Percentiles rank a stretch among this genome's conserved stretches.
Evolutionary conservation across 2,888 invertebrate genomes (phyloP).

Genomic region (Synergus gifuensis): DNA sequence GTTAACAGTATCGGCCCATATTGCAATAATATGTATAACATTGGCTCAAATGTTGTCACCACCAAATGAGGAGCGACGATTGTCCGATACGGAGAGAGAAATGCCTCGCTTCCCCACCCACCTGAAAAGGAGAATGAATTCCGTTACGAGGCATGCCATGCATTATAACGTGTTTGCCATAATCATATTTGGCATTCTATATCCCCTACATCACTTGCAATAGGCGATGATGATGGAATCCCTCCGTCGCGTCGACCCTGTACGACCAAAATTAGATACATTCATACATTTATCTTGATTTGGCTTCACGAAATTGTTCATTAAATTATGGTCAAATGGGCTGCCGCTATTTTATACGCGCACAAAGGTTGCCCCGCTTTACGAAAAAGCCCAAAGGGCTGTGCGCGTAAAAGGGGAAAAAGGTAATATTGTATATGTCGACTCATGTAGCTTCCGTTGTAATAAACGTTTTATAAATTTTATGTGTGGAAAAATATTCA

Average conservation of each 20-base stretch:
- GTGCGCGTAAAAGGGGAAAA: background rate
- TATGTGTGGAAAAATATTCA: background rate
- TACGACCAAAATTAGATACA: slow-evolving; percentile 56
- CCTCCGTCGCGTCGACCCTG: slow-evolving; percentile 52
- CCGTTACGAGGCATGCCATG: slow-evolving; percentile 56
- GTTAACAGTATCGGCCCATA: background rate
- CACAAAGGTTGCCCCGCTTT: slow-evolving; percentile 6
- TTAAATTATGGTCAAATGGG: slow-evolving; percentile 51
- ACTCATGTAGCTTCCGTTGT: background rate
- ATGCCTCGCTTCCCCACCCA: slow-evolving; percentile 32
- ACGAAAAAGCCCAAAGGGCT: slow-evolving; percentile 10
- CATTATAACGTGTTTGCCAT: slow-evolving; percentile 61
- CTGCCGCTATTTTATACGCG: slow-evolving; percentile 5
- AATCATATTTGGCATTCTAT: slow-evolving; percentile 58
- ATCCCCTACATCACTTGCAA: slow-evolving; percentile 51
- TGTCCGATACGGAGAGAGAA: slow-evolving; percentile 19
- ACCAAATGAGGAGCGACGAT: slow-evolving; percentile 17
- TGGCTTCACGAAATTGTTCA: slow-evolving; percentile 53
- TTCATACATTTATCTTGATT: slow-evolving; percentile 58
- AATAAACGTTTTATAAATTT: background rate
- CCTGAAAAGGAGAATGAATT: slow-evolving; percentile 59
- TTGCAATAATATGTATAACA: background rate
- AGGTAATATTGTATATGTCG: background rate
- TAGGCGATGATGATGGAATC: slow-evolving; percentile 58
- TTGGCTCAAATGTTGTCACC: slow-evolving; percentile 26